phyloP scores from a whole-genome alignment of 2,888 invertebrate species.

The Napeogenes inachia region DNA sequence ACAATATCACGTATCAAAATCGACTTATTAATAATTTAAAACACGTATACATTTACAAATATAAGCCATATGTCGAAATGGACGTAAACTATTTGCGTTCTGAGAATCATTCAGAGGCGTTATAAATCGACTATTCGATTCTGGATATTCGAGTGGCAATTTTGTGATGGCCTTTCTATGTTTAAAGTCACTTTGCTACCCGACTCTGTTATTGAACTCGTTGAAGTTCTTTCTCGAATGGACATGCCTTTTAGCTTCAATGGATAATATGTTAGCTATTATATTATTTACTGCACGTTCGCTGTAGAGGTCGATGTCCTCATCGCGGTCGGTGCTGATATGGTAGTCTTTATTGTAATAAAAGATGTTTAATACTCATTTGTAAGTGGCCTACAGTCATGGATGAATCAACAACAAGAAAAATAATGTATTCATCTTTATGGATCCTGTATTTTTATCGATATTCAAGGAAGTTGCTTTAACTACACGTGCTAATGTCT shows the following conservation, averaged over 20 bases:
- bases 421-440: conserved; percentile 30
- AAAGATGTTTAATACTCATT: conserved; percentile 37
- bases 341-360: conserved; percentile 36
- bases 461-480: conserved; percentile 35
- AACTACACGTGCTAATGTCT: conserved; percentile 42
- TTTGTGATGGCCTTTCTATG: conserved; percentile 42
- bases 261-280: conserved; percentile 47
- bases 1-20: conserved; percentile 22
- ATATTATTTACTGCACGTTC: conserved; percentile 35
- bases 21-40: conserved; percentile 14
- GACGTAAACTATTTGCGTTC: conserved; percentile 50
- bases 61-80: conserved; percentile 40
- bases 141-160: conserved; percentile 41
- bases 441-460: conserved; percentile 31
- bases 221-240: conserved; percentile 44
- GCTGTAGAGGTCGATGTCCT: conserved; percentile 39
- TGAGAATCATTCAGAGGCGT: conserved; percentile 50
- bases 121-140: conserved; percentile 50
- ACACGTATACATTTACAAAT: conserved; percentile 21
- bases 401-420: conserved; percentile 30
- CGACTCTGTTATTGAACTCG: conserved; percentile 8
- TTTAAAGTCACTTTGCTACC: conserved; percentile 29
- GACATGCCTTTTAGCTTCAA: conserved; percentile 46
- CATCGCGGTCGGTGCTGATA: conserved; percentile 37
- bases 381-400: conserved; percentile 34